Base-by-base conservation (phyloP, 1,140 invertebrate species). In the Mactra quadrangularis region DNA sequence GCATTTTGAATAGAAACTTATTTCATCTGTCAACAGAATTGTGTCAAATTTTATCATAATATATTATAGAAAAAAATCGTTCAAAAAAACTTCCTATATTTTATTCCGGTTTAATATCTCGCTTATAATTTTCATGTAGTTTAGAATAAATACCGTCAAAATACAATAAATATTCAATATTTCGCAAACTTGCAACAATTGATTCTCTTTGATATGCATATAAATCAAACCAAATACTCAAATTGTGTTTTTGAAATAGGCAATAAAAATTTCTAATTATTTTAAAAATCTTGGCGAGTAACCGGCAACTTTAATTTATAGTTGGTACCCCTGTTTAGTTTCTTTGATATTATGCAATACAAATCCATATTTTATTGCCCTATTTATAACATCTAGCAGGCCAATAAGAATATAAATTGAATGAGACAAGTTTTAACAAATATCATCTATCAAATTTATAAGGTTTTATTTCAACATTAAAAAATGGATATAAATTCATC, bases 181-280 rank as follows among this genome's bases (percentile, higher is more conserved):
- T n/a, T n/a, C 53, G 27, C 53, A 9, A 55, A 7, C 53, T 57
- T 55, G 25, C 38, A 55, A 57, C 50, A 55, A 72, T 72, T 6
- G 35, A 15, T 38, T 55, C 33, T 64, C 62, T 77, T 78, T 78
- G 60, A 78, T 68, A 78, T 68, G 13, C 31, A 4, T 55, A 78
- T 78, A 78, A 78, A 78, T 68, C 76, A 68, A 68, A 50, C 3
- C 25, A 31, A n/a, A 68, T 53, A 45, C 38, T 41, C 41, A 35
- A 64, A 55, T 38, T 27, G 22, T 68, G 25, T 29, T 64, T 78
- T 68, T 55, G 45, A 78, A 78, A 78, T 78, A 55, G 22, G 50
- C 59, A 47, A 78, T 64, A 64, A 78, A 78, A 78, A 76, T 76
- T 68, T 78, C 64, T 59, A 78, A 78, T 78, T 68, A 78, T 78